phyloP scores from a whole-genome alignment of 2,113 vertebrate species.

The Halichoeres trimaculatus region DNA sequence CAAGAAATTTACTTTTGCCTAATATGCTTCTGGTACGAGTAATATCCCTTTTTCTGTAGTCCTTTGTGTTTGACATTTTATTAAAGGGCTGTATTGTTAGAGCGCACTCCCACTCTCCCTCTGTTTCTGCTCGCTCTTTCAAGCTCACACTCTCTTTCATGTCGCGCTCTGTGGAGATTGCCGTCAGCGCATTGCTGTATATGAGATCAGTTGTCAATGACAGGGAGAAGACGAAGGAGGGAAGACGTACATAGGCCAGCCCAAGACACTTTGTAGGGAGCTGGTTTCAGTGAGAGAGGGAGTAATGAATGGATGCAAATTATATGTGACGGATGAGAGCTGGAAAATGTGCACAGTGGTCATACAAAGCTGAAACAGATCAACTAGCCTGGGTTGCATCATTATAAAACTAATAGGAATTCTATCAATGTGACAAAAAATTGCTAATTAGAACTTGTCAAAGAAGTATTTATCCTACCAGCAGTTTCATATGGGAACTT shows the following conservation, averaged over 20 bases:
- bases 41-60: conserved; percentile 62
- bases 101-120: conserved; percentile 68
- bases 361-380: not conserved
- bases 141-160: conserved; percentile 63
- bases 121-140: conserved; percentile 48
- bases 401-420: not conserved
- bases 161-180: conserved; percentile 60
- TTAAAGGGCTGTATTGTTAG: conserved; percentile 71
- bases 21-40: conserved; percentile 71
- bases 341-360: not conserved
- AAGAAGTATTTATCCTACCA: too few relatives aligned
- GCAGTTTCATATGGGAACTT: too few relatives aligned
- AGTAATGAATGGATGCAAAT: conserved; percentile 29
- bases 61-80: conserved; percentile 78
- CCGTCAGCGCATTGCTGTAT: conserved; percentile 57
- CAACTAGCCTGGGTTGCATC: not conserved
- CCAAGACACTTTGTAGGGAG: not conserved
- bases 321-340: conserved; percentile 27
- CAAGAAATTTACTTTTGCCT: conserved; percentile 56
- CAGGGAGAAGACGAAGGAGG: conserved; percentile 39
- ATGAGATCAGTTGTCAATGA: conserved; percentile 59
- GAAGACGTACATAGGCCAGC: conserved; percentile 5
- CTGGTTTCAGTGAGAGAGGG: not conserved
- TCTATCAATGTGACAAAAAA: not conserved
- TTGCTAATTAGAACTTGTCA: not conserved